Evolutionary conservation across 2,113 vertebrate species (phyloP), one percentile per base, ranked within the genome.

Genomic region (Atractosteus spatula): DNA sequence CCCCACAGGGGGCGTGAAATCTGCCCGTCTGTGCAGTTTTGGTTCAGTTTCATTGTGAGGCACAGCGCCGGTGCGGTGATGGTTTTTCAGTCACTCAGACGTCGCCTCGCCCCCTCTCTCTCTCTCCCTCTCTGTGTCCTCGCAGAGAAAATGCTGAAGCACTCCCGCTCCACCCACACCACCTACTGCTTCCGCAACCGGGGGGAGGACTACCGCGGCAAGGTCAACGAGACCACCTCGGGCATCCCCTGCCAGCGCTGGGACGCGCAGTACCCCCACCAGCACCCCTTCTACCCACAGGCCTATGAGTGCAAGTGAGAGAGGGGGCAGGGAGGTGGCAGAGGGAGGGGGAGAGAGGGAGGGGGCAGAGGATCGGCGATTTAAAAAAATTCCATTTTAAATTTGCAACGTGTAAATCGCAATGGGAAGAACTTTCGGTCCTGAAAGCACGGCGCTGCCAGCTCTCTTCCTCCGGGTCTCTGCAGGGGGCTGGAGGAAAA

Each of bases 261-360:
- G 97, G 93, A 97, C 0, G 74, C 92, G 0, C 97, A 99, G 84
- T 54, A 61, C 0, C 96, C 96, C 0, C 97, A 99, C 62, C 86
- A 70, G 72, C 97, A 99, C 78, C 91, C 90, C 17, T 99, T 98
- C 7, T 71, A 70, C 61, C 97, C 97, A 0, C 91, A 95, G 74
- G 97, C 92, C 78, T 99, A 98, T 4, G 89, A 90, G 0, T 99
- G 97, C 97, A 98, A 99, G 97, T 99, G 69, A 85, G 91, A 56
- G 7, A 67, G 62, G 2, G 56, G 55, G 64, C 12, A 1, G 41
- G 44, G 45, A 13, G 16, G 29, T 16, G 63, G 51, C 11, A 62
- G 4, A 0, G 13, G 55, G 8, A 7, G 47, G 7, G 16, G 45
- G 14, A 17, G 47, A 4, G 14, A 17, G 45, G 3, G 7, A 54